Percentiles rank a stretch among this genome's conserved stretches.
Conservation (phyloP, 2,888 invertebrate species). For the Pseudococcus longispinus region DNA sequence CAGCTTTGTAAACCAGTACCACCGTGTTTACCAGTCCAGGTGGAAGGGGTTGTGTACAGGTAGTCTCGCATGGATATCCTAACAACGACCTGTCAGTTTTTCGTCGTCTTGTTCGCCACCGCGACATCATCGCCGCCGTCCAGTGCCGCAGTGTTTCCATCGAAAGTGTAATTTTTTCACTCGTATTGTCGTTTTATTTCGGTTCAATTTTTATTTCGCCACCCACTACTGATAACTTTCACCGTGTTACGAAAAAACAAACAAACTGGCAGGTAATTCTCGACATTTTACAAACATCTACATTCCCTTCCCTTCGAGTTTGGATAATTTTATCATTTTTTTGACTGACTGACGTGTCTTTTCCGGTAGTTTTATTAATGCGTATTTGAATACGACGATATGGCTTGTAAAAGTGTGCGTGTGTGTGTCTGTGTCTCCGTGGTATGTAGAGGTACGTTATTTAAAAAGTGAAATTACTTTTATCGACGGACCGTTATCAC, state of each 20-base stretch:
- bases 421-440: not conserved
- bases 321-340: not conserved
- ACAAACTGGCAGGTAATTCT: not conserved
- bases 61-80: conserved; percentile 9
- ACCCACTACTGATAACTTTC: not conserved
- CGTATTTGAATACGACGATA: not conserved
- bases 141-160: not conserved
- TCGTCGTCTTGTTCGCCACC: not conserved
- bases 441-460: not conserved
- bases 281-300: not conserved
- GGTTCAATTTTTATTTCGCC: not conserved
- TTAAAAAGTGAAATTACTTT: conserved; percentile 28
- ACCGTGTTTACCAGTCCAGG: conserved; percentile 6
- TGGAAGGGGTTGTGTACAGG: not conserved
- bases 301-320: not conserved
- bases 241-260: not conserved
- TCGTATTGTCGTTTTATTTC: not conserved
- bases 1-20: conserved; percentile 12
- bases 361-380: not conserved
- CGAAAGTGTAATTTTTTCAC: not conserved
- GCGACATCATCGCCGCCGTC: not conserved
- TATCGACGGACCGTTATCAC: not conserved
- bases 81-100: conserved; percentile 27
- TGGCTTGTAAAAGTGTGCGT: not conserved
- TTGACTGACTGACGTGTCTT: not conserved